Percentiles rank a stretch among this genome's conserved stretches.
Evolutionary conservation across 2,797 vertebrate species (phyloP).

Genomic region (Mus spretus): DNA sequence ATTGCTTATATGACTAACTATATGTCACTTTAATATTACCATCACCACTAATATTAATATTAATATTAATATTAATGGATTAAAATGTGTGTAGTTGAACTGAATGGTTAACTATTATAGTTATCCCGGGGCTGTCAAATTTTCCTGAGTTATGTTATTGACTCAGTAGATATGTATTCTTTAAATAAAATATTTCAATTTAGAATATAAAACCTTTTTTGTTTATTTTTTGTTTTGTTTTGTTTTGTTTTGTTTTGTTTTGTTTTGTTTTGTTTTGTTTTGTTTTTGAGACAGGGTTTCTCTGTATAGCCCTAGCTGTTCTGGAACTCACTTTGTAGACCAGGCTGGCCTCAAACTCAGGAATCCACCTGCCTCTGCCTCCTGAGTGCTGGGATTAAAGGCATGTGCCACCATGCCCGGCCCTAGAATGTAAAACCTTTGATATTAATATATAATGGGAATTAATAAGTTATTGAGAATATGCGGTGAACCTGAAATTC

Average conservation of each 20-base stretch:
- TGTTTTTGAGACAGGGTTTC: no score
- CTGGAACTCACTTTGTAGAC: no score
- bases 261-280: no score
- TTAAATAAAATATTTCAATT: slow-evolving; percentile 23
- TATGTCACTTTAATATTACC: background rate
- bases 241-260: no score
- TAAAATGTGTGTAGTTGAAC: slow-evolving; percentile 27
- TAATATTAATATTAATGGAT: slow-evolving; percentile 38
- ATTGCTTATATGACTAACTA: slow-evolving; percentile 25
- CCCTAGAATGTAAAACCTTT: slow-evolving; percentile 20
- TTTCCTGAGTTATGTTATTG: slow-evolving; percentile 60
- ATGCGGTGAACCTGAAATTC: slow-evolving; percentile 36
- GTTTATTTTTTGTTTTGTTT: no score
- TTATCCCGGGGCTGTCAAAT: slow-evolving; percentile 23
- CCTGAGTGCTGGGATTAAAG: no score
- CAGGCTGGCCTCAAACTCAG: no score
- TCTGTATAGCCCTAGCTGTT: no score
- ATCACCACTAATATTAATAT: background rate
- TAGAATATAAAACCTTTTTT: slow-evolving; percentile 26
- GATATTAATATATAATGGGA: slow-evolving; percentile 44
- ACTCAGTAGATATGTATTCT: slow-evolving; percentile 14
- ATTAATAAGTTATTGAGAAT: slow-evolving; percentile 32
- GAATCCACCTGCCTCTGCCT: no score
- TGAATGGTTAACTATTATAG: background rate
- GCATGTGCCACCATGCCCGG: no score